Evolutionary conservation across 2,888 invertebrate genomes (phyloP), one percentile per base, ranked within the genome.

Genomic region (Periphyllus acericola): DNA sequence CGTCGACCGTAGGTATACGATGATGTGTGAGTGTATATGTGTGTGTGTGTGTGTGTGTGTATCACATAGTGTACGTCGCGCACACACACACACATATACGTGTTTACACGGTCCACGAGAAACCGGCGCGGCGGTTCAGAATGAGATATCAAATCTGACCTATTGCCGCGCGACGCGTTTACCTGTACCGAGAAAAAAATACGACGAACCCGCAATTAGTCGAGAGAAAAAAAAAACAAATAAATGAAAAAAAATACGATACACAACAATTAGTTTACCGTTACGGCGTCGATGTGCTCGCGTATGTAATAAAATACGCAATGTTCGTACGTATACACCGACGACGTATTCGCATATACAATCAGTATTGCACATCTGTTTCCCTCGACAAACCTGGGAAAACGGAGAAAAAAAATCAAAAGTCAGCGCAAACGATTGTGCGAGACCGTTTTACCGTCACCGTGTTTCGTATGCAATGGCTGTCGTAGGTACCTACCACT

Each of bases 101-200:
- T n/a, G n/a, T n/a, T n/a, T n/a, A n/a, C n/a, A 46, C 46, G 46
- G 46, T 46, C 46, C 46, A 6, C 60, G n/a, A 29, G 17, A 79
- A 79, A 79, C 36, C 79, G 60, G 79, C 60, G 36, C n/a, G 79
- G 1, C 11, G n/a, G n/a, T 36, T 17, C 25, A 60, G 55, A 60
- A 60, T 79, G 34, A 60, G 79, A 60, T 34, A 79, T 79, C 55
- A 55, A 36, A 79, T 60, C 60, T 36, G 79, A 79, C 79, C 79
- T 36, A 60, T 29, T 36, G n/a, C 34, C 17, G 34, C 25, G 29
- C 8, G 60, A 34, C 6, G 79, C 6, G 79, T 79, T 79, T 36
- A 21, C 29, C 79, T 25, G 5, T 34, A 25, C 34, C 32, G 21
- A 60, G 25, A 34, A 34, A 40, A 9, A 46, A 29, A 17, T 14